A percentile compares a stretch with the other conserved stretches of the same genome.
These are phyloP conservation scores for Periophthalmus modestus DNA, from an alignment of 2,113 vertebrate species.

Conservation along the genomic window DNA sequence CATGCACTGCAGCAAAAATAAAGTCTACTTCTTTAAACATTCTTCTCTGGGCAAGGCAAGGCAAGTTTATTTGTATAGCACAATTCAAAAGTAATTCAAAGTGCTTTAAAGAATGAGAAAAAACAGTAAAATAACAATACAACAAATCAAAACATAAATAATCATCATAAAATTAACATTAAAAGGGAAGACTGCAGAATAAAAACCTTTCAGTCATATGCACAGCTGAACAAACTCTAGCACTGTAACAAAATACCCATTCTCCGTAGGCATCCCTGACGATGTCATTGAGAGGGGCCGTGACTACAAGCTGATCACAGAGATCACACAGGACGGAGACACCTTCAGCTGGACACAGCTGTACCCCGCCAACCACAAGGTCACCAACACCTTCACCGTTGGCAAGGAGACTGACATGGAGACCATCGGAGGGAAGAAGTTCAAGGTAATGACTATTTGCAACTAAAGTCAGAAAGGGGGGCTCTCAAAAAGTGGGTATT, in stretches of 20 bases:
- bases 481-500: not conserved
- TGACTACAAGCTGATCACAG: constrained; percentile 85
- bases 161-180: too few relatives aligned
- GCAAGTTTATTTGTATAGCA: too few relatives aligned
- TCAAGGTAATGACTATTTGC: constrained; percentile 80
- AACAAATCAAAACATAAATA: too few relatives aligned
- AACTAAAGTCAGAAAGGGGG: too few relatives aligned
- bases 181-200: too few relatives aligned
- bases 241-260: not conserved
- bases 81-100: too few relatives aligned
- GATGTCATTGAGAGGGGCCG: constrained; percentile 83
- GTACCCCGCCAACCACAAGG: constrained; percentile 79
- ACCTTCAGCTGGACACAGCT: constrained; percentile 86
- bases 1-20: not conserved
- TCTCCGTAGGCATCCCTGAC: constrained; percentile 80
- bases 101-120: too few relatives aligned
- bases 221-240: too few relatives aligned
- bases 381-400: constrained; percentile 85
- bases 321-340: constrained; percentile 86
- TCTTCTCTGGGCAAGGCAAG: too few relatives aligned
- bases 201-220: too few relatives aligned
- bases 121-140: too few relatives aligned
- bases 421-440: constrained; percentile 89
- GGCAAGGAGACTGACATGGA: constrained; percentile 88
- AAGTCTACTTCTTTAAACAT: not conserved